A percentile compares a stretch with the other conserved stretches of the same genome.
Conservation (phyloP, 2,888 invertebrate genomes). For the Polia nebulosa region DNA sequence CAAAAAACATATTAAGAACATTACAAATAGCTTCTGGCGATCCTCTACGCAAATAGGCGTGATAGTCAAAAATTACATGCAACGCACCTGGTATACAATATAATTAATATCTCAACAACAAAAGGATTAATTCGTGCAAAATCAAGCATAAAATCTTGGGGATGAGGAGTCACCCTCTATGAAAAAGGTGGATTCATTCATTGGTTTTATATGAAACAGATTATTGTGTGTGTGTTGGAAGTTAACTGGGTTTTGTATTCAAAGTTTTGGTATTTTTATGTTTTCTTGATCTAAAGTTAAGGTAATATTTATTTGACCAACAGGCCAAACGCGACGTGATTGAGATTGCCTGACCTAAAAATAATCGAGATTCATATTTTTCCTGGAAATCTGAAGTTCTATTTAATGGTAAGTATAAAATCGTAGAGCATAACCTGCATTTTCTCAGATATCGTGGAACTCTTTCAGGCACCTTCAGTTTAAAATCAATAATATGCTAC, state of each 20-base stretch:
- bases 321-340: too few relatives aligned
- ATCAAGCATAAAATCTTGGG: constrained; percentile 79
- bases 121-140: constrained; percentile 67
- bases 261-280: not conserved
- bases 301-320: too few relatives aligned
- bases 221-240: not conserved
- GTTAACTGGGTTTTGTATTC: constrained; percentile 25
- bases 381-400: too few relatives aligned
- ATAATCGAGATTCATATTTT: too few relatives aligned
- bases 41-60: constrained; percentile 66
- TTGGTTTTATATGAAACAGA: constrained; percentile 32
- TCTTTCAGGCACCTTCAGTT: too few relatives aligned
- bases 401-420: too few relatives aligned
- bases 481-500: too few relatives aligned
- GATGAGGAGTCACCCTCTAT: constrained; percentile 38
- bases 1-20: constrained; percentile 27
- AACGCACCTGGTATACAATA: constrained; percentile 63
- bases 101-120: constrained; percentile 73
- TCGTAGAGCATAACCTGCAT: too few relatives aligned
- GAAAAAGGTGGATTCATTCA: constrained; percentile 33
- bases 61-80: constrained; percentile 66
- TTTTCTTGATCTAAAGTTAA: too few relatives aligned
- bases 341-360: too few relatives aligned
- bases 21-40: constrained; percentile 64
- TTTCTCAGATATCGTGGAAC: too few relatives aligned